Conservation (phyloP, 2,888 invertebrate species). For the Epicampocera succincta region DNA sequence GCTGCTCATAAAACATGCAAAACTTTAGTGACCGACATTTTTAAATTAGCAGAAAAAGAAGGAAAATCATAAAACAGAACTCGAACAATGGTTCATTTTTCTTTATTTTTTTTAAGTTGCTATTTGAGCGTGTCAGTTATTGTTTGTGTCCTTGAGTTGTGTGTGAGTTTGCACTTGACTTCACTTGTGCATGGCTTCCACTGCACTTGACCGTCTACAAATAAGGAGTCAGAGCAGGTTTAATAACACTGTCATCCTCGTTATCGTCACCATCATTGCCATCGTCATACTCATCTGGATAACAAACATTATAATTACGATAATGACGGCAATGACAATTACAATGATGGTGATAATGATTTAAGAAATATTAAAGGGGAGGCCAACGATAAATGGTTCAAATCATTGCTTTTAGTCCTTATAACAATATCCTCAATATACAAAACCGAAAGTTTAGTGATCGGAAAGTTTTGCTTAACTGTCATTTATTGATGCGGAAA, state of each 20-base stretch:
- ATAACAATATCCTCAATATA: constrained; percentile 6
- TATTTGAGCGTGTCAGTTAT: neutral
- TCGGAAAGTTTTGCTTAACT: constrained; percentile 53
- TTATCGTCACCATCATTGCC: constrained; percentile 13
- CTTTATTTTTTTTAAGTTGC: constrained; percentile 11
- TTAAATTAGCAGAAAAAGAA: neutral
- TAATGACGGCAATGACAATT: constrained; percentile 17
- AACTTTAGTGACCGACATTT: constrained; percentile 46
- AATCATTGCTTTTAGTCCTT: neutral
- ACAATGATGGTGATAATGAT: constrained; percentile 16
- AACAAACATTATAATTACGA: constrained; percentile 43
- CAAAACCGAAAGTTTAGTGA: constrained; percentile 17
- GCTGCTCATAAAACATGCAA: constrained; percentile 28
- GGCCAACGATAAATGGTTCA: neutral
- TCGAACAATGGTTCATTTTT: constrained; percentile 35
- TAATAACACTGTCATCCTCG: constrained; percentile 33
- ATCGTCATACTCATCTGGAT: constrained; percentile 49
- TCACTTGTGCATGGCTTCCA: constrained; percentile 62
- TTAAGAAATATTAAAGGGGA: constrained; percentile 24
- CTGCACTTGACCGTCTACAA: constrained; percentile 65
- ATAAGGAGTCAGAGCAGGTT: constrained; percentile 44
- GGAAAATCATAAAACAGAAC: constrained; percentile 26
- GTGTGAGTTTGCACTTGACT: constrained; percentile 60
- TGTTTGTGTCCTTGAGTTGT: constrained; percentile 22
- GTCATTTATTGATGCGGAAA: constrained; percentile 30